Percentiles rank a stretch among this genome's conserved stretches.
Evolutionary conservation across 53 echinoderm and acorn worm species (phyloP).

Genomic region (Arbacia lixula): DNA sequence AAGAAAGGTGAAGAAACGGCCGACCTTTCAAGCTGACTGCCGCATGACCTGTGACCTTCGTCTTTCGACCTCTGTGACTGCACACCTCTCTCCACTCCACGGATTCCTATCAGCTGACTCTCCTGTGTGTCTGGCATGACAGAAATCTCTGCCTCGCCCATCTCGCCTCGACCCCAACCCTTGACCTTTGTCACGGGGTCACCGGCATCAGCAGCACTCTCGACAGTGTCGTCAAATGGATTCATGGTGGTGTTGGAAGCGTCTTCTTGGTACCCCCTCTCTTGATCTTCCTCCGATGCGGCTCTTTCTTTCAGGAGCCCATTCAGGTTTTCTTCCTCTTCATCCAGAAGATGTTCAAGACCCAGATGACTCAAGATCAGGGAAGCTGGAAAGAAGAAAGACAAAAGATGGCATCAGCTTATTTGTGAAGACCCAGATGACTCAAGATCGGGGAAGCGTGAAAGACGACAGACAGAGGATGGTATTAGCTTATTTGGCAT

Average conservation of each 20-base stretch:
- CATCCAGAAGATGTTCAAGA: constrained; percentile 71
- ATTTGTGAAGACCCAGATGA: constrained; percentile 87
- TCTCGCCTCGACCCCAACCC: neutral
- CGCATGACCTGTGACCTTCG: neutral
- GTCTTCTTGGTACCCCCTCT: neutral
- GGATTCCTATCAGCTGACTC: constrained; percentile 1
- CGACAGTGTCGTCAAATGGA: constrained; percentile 21
- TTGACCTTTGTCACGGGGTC: neutral
- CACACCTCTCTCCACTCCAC: neutral
- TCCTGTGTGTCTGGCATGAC: constrained; percentile 41
- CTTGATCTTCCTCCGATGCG: constrained; percentile 40
- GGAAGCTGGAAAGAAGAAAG: constrained; percentile 68
- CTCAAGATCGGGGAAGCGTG: constrained; percentile 81
- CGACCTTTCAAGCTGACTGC: no score
- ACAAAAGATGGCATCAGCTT: no score
- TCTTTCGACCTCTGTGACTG: neutral
- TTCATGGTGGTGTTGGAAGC: neutral
- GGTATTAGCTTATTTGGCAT: no score
- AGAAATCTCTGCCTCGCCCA: neutral
- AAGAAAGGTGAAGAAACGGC: no score
- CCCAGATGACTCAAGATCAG: constrained; percentile 85
- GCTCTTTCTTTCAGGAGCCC: constrained; percentile 58
- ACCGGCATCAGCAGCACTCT: neutral
- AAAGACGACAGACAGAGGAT: constrained; percentile 23
- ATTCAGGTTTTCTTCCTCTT: constrained; percentile 70